These are phyloP conservation scores for Tridacna gigas DNA, from an alignment of 2,888 invertebrate species.

Conservation along the genomic window DNA sequence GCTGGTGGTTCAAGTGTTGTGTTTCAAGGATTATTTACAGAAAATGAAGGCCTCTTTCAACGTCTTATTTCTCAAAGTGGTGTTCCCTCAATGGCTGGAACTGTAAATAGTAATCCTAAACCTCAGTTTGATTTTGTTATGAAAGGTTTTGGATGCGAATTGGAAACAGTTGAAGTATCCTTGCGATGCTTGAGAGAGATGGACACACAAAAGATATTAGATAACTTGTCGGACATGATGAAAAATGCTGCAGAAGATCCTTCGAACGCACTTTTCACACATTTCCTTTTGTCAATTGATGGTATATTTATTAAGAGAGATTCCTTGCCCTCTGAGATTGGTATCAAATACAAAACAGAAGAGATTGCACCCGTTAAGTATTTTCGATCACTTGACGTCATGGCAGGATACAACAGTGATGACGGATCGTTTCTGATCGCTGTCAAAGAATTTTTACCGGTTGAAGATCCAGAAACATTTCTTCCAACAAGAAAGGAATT, in stretches of 20 bases:
- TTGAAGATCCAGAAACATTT: conserved; percentile 4
- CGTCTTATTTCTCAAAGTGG: conserved; percentile 12
- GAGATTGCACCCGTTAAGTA: conserved; percentile 14
- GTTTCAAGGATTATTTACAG: not conserved
- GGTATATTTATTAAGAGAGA: conserved; percentile 6
- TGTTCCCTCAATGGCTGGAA: not conserved
- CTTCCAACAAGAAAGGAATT: not conserved
- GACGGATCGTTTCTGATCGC: conserved; percentile 57
- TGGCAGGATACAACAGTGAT: conserved; percentile 60
- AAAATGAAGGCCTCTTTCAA: conserved; percentile 1
- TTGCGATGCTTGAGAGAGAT: not conserved
- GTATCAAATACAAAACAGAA: not conserved
- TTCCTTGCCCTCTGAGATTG: not conserved
- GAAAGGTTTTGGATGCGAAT: conserved; percentile 6
- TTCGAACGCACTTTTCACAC: not conserved
- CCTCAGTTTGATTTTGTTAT: conserved; percentile 18
- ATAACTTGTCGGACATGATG: not conserved
- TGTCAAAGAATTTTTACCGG: conserved; percentile 1
- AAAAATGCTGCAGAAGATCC: not conserved
- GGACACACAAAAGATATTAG: not conserved
- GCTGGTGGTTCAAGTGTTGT: conserved; percentile 14
- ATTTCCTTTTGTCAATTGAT: conserved; percentile 1
- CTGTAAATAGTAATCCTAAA: not conserved
- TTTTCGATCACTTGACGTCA: conserved; percentile 58
- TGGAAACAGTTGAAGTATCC: not conserved